These are phyloP conservation scores for Rhabdomys pumilio DNA, from an alignment of 2,797 vertebrate genomes.

Conservation along the genomic window DNA sequence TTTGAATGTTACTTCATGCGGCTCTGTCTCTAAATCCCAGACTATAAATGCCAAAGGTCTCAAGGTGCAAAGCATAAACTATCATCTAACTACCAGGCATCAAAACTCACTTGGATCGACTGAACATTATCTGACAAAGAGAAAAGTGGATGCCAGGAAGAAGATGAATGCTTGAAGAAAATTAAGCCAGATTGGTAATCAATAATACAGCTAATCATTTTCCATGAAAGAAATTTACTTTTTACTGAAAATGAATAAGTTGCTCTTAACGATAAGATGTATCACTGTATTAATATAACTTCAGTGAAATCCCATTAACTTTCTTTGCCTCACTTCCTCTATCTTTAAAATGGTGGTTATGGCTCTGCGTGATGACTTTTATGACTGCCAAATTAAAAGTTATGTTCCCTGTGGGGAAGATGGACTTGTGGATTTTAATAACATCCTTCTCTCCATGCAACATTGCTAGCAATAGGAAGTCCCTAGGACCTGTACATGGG, in stretches of 20 bases:
- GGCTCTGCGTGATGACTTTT: constrained; percentile 76
- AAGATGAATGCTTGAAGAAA: constrained; percentile 38
- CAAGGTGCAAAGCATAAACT: constrained; percentile 14
- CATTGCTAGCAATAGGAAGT: constrained; percentile 43
- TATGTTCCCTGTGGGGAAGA: constrained; percentile 55
- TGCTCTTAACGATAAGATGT: constrained; percentile 63
- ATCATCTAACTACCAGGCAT: constrained; percentile 6
- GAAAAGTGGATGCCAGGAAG: constrained; percentile 27
- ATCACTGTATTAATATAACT: constrained; percentile 60
- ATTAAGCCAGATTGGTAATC: constrained; percentile 72
- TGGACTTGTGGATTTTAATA: constrained; percentile 79
- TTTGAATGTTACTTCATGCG: constrained; percentile 12
- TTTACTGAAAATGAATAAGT: constrained; percentile 72
- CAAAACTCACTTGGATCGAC: constrained; percentile 62
- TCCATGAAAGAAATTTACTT: constrained; percentile 73
- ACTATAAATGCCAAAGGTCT: constrained; percentile 31
- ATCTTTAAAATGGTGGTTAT: constrained; percentile 76
- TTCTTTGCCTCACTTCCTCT: constrained; percentile 77
- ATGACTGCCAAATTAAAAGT: constrained; percentile 78
- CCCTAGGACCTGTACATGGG: constrained; percentile 4
- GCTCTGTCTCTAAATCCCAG: constrained; percentile 34
- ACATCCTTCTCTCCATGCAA: constrained; percentile 36
- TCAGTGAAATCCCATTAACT: constrained; percentile 76
- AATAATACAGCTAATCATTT: constrained; percentile 67
- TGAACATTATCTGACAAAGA: constrained; percentile 24